Base-by-base conservation (phyloP, 2,797 vertebrate species). In the Sebastes goodei region DNA sequence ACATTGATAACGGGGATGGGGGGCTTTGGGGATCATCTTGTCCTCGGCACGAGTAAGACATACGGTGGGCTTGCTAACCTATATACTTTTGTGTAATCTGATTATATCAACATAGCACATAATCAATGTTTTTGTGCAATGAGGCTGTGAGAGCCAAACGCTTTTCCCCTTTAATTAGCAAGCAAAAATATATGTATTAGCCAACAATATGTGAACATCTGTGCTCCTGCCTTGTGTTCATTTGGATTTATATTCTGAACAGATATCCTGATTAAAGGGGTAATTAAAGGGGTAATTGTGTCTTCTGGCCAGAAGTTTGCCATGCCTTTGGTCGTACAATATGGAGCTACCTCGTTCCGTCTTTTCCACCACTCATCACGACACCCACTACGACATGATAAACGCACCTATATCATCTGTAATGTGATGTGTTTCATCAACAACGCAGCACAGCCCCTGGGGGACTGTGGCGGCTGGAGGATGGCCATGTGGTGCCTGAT, bases 401-500 rank as follows among this genome's bases (percentile, higher is more conserved):
- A 89, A 84, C 10, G n/a, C 60, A 79, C 60, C 64, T 72, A 55
- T 81, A 81, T 81, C 76, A 77, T 32, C 63, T 81, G 73, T 71
- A 87, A 87, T 75, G 80, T 77, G 74, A 70, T 81, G 79, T 10
- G 46, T 87, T 77, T 91, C 82, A 90, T 89, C 87, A 91, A 77
- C 78, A 81, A 67, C 7, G 25, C 25, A 5, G 60, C 67, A 32
- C 78, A 72, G 61, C 70, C 85, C 62, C 71, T 62, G 46, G 66
- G 78, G 87, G 78, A 72, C 73, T 17, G 66, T 12, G 55, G 66
- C 46, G 81, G 80, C 87, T 89, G 74, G 56, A 83, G 76, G 74
- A 83, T 33, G 78, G 81, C 88, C 87, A 89, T 71, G 81, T 81
- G 86, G 72, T 79, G 85, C 76, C 62, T 84, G 85, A 92, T 92